A percentile compares a stretch with the other conserved stretches of the same genome.
Evolutionary conservation across 2,888 invertebrate genomes (phyloP).

Genomic region (Acanthosepion pharaonis): DNA sequence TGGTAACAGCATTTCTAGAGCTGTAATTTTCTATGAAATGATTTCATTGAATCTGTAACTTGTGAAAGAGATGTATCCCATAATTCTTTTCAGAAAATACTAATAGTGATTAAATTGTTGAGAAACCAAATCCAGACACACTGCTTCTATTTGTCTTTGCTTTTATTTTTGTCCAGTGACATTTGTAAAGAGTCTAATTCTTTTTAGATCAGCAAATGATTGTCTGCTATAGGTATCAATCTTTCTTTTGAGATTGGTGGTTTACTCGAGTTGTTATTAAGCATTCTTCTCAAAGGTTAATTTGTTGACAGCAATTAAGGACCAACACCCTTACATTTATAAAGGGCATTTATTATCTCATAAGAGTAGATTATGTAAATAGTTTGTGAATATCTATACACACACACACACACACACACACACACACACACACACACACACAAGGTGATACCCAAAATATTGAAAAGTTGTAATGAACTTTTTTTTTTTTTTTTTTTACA

Average conservation of each 20-base stretch:
- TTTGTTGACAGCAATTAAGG: background rate
- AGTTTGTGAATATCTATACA: background rate
- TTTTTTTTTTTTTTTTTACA: too few relatives aligned
- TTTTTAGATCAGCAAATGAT: background rate
- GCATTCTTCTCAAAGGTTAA: slow-evolving; percentile 6
- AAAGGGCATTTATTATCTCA: background rate
- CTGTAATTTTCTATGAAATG: too few relatives aligned
- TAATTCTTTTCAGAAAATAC: background rate
- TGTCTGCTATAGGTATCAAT: background rate
- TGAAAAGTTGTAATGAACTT: too few relatives aligned
- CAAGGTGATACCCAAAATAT: too few relatives aligned
- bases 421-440: too few relatives aligned
- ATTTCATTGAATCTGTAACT: too few relatives aligned
- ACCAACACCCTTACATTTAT: background rate
- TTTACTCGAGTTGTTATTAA: background rate
- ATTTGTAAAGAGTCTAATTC: background rate
- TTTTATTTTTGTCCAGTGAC: background rate
- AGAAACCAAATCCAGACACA: background rate
- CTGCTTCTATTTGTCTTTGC: background rate
- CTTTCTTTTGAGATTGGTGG: background rate
- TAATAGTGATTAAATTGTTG: background rate
- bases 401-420: too few relatives aligned
- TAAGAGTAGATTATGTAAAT: background rate
- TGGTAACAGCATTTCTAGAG: too few relatives aligned
- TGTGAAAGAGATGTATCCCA: background rate